Conservation (phyloP, 2,113 vertebrate genomes). For the human (Homo sapiens) region DNA sequence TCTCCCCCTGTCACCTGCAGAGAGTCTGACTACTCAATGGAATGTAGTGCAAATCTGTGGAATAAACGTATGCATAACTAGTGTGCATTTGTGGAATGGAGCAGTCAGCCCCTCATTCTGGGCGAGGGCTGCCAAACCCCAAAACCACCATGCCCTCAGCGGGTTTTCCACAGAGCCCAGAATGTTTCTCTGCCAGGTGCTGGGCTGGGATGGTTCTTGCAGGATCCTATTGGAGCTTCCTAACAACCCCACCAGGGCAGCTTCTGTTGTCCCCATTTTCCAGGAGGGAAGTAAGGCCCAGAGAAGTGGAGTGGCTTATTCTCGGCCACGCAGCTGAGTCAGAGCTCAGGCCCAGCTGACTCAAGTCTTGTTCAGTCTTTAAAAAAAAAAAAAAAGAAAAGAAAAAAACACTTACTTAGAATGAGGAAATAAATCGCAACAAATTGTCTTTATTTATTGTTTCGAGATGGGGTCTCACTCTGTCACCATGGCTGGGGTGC, state of each 20-base stretch:
- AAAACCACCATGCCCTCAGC: not conserved
- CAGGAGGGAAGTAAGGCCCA: not conserved
- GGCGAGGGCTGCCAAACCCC: not conserved
- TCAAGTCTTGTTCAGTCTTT: not conserved
- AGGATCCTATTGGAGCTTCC: not conserved
- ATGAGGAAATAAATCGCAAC: not conserved
- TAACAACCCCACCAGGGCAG: no score
- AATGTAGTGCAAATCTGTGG: not conserved
- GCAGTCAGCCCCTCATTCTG: not conserved
- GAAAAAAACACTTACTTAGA: not conserved
- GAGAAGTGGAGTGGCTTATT: not conserved
- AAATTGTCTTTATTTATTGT: not conserved
- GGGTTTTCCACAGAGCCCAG: not conserved
- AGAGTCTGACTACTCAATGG: not conserved
- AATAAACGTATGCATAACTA: rapidly evolving
- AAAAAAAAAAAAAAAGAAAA: not conserved
- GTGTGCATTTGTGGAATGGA: not conserved
- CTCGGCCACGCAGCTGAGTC: not conserved
- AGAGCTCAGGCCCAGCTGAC: not conserved
- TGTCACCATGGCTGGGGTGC: no score
- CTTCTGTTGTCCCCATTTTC: not conserved
- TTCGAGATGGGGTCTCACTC: no score
- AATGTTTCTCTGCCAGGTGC: not conserved
- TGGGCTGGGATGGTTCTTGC: rapidly evolving
- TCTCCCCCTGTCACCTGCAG: not conserved